Evolutionary conservation across 53 echinoderm and acorn worm species (phyloP), one percentile per base, ranked within the genome.

Genomic region (Arbacia lixula): DNA sequence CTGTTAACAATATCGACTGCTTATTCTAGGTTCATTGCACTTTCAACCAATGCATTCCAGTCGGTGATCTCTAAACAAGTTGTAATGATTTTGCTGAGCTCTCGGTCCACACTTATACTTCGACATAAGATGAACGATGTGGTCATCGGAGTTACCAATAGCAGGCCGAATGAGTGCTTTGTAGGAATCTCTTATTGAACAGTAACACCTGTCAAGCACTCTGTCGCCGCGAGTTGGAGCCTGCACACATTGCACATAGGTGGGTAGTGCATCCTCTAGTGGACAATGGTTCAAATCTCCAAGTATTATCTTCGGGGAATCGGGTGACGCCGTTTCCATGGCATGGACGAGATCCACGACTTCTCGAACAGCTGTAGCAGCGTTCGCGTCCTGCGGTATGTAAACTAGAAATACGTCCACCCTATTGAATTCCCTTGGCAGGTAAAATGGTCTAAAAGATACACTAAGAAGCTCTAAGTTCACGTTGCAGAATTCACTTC

Each of bases 381-480:
- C 80, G 54, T 80, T 32, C 19, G 29, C 80, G 33, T 61, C 80
- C 2, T 27, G 62, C 35, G 53, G 61, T 33, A 66, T 67, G 67
- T 67, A 67, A 5, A 30, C 83, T 11, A 83, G 66, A 11, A 66
- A 83, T 5, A 83, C 32, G 50, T 66, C 46, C 12, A 66, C 83
- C 5, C 61, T 41, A 32, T 83, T 83, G 36, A 84, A 84, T 64
- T 84, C 69, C 26, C 71, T 30, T 33, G 84, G 84, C 21, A 84
- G 36, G 31, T 84, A 84, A 38, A 46, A 84, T 10, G 69, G 53
- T 69, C 84, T 69, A 9, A 14, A 69, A 12, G 84, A 68, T 21
- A 84, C 68, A 67, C 69, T 68, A 14, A 84, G 27, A 14, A 84
- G 69, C 54, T 69, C 71, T 9, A 68, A 40, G 38, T 80, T 80